Percentiles rank a stretch among this genome's conserved stretches.
Evolutionary conservation across 2,888 invertebrate species (phyloP).

Genomic region (Eilema griseolum): DNA sequence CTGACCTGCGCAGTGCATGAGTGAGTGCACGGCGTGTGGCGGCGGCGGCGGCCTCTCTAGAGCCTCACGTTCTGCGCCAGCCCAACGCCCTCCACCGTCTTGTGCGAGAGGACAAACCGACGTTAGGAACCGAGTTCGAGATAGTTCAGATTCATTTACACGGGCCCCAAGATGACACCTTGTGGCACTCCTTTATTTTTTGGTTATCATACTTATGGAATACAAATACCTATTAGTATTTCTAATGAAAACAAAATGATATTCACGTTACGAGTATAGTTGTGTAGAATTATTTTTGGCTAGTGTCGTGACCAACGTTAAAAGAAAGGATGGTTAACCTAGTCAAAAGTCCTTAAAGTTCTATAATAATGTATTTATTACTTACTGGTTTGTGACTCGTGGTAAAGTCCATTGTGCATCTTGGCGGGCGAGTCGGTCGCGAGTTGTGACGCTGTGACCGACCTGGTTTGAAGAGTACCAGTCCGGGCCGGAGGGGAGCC

Average conservation of each 20-base stretch:
- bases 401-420: slow-evolving; percentile 92
- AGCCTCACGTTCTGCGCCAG: slow-evolving; percentile 82
- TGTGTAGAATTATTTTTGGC: neutral
- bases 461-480: slow-evolving; percentile 95
- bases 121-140: neutral
- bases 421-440: slow-evolving; percentile 96
- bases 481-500: slow-evolving; percentile 89
- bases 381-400: slow-evolving; percentile 89
- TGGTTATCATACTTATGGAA: neutral
- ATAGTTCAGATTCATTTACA: neutral
- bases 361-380: slow-evolving; percentile 41
- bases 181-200: slow-evolving; percentile 27
- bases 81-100: slow-evolving; percentile 82
- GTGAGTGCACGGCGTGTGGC: slow-evolving; percentile 87
- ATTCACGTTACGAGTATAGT: neutral
- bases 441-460: slow-evolving; percentile 96
- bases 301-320: neutral
- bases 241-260: neutral
- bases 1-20: slow-evolving; percentile 94
- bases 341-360: slow-evolving; percentile 14
- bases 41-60: slow-evolving; percentile 91
- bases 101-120: slow-evolving; percentile 30
- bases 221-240: neutral
- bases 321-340: neutral
- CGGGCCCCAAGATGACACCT: slow-evolving; percentile 29